phyloP scores from a whole-genome alignment of 2,113 vertebrate species.

The Indicator indicator region DNA sequence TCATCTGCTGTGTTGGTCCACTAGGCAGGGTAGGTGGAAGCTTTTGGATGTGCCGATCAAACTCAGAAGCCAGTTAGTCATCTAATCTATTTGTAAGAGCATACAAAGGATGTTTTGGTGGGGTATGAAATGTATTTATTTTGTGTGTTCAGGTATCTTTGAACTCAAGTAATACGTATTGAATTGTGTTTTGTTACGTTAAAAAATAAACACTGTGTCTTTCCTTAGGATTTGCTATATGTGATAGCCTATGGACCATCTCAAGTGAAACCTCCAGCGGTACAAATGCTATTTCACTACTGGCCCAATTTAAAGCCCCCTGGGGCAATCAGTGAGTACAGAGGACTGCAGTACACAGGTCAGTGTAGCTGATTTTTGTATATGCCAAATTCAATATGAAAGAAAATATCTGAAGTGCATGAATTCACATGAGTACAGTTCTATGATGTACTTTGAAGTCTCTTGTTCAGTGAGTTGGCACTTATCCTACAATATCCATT shows the following conservation, averaged over 20 bases:
- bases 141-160: not conserved
- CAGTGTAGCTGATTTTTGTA: conserved; percentile 46
- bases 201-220: not conserved
- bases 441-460: not conserved
- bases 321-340: conserved; percentile 97
- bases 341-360: conserved; percentile 98
- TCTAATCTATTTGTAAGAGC: not conserved
- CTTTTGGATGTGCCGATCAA: not conserved
- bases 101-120: not conserved
- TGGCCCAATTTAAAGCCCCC: conserved; percentile 99
- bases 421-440: not conserved
- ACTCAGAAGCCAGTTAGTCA: not conserved
- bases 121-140: not conserved
- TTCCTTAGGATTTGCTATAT: conserved; percentile 92
- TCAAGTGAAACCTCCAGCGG: conserved; percentile 97
- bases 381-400: not conserved
- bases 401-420: not conserved
- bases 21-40: not conserved
- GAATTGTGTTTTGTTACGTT: not conserved
- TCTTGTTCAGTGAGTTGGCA: not conserved
- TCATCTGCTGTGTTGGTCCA: not conserved
- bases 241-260: conserved; percentile 98
- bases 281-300: conserved; percentile 99
- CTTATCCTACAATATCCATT: not conserved
- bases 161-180: not conserved